Base-by-base conservation (phyloP, 2,113 vertebrate genomes). In the Parotia lawesii region DNA sequence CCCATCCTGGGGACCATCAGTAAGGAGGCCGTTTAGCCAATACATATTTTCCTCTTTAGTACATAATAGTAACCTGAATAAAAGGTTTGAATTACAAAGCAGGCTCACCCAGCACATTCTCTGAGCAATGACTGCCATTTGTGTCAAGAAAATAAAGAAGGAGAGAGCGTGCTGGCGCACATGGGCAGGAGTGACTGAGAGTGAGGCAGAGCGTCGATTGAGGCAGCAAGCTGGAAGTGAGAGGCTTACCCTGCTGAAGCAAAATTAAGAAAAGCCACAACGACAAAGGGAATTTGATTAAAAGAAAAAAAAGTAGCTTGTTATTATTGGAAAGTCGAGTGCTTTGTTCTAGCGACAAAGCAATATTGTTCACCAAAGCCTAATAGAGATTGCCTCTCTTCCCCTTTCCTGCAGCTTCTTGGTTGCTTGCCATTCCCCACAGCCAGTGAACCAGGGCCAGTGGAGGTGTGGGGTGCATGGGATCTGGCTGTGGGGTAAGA, bases 51-150 rank as follows among this genome's bases (percentile, higher is more conserved):
- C 92, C 87, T 98, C 91, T 97, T 97, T 97, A 97, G 95, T 95
- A 95, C 85, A 77, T 95, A 98, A 97, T 76, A 82, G 96, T 96
- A 97, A 97, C 97, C 97, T 93, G 95, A 97, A 97, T 98, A 98
- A 98, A 97, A 97, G 97, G 96, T 97, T 97, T 97, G 97, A 97
- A 97, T 98, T 98, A 98, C 97, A 97, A 97, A 97, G 95, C 95
- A 97, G 95, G 91, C 96, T 98, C 96, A 95, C 96, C 90, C 88
- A 72, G 87, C 95, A 96, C 94, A 94, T 95, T 97, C 90, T 95
- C 92, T 98, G 97, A 98, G 95, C 93, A 93, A 97, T 97, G 97
- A 96, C 87, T 96, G 96, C 97, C 97, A 97, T 98, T 98, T 98
- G 90, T 97, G 97, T 98, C 98, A 97, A 97, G 97, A 96, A 97